phyloP scores from a whole-genome alignment of 2,888 invertebrate species.

The Habrosyne pyritoides region DNA sequence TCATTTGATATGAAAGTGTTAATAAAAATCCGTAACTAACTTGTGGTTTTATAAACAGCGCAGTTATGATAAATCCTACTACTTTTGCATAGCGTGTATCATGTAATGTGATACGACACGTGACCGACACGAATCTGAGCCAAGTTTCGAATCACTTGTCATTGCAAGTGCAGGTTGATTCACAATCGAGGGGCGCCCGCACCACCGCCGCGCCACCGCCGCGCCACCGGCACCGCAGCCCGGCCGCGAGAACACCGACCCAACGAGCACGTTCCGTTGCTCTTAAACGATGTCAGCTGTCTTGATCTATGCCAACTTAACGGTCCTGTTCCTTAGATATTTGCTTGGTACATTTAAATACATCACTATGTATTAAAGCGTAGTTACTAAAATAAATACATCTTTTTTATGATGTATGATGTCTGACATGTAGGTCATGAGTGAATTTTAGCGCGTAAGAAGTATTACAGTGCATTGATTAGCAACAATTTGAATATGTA shows the following conservation, averaged over 20 bases:
- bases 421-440: neutral
- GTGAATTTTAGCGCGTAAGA: neutral
- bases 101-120: slow-evolving; percentile 11
- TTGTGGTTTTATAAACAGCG: neutral
- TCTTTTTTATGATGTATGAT: slow-evolving; percentile 24
- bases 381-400: slow-evolving; percentile 25
- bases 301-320: slow-evolving; percentile 71
- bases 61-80: neutral
- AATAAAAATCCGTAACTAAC: neutral
- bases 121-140: slow-evolving; percentile 4
- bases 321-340: slow-evolving; percentile 56
- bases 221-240: neutral
- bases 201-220: neutral
- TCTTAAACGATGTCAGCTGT: slow-evolving; percentile 61
- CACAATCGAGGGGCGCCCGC: neutral
- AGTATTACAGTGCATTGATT: neutral
- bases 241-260: neutral
- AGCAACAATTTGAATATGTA: neutral
- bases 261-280: slow-evolving; percentile 40
- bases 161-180: slow-evolving; percentile 7
- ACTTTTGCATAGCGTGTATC: slow-evolving; percentile 3
- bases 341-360: slow-evolving; percentile 54
- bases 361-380: slow-evolving; percentile 32
- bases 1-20: neutral
- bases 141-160: neutral